phyloP scores from a whole-genome alignment of 1,140 invertebrate species.

The Halictus rubicundus region DNA sequence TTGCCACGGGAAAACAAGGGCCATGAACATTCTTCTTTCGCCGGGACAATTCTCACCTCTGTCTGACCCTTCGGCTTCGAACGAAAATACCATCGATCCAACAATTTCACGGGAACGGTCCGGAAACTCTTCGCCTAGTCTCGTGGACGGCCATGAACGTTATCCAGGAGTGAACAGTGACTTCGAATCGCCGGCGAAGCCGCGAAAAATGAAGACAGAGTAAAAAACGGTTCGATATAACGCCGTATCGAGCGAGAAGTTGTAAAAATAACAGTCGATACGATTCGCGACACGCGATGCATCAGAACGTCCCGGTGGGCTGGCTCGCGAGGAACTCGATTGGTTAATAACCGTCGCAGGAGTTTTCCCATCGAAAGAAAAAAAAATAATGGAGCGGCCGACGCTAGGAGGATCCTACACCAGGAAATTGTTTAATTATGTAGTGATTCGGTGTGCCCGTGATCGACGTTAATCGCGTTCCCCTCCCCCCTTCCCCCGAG shows the following conservation, averaged over 20 bases:
- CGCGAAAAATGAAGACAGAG: background rate
- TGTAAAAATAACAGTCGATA: background rate
- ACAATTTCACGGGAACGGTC: background rate
- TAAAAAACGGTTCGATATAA: background rate
- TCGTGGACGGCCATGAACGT: too few species aligned
- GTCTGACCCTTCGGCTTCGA: background rate
- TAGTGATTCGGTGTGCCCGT: conserved; percentile 36
- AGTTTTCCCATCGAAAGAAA: too few species aligned
- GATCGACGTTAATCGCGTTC: conserved; percentile 9
- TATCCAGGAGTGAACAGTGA: too few species aligned
- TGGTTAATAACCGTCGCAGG: background rate
- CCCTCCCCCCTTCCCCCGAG: too few species aligned
- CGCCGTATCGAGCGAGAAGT: background rate
- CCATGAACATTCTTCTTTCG: conserved; percentile 6
- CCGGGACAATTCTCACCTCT: background rate
- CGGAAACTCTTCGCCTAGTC: background rate
- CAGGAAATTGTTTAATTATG: background rate
- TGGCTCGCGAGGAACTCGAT: background rate
- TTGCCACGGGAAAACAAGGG: conserved; percentile 31
- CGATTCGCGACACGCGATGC: conserved; percentile 1
- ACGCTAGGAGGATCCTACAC: background rate
- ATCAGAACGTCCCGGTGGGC: background rate
- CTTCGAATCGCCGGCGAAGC: background rate
- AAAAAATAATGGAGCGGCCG: background rate
- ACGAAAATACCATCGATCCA: conserved; percentile 2